Base-by-base conservation (phyloP, 1,140 invertebrate genomes). In the Mycetomoellerius zeteki region DNA sequence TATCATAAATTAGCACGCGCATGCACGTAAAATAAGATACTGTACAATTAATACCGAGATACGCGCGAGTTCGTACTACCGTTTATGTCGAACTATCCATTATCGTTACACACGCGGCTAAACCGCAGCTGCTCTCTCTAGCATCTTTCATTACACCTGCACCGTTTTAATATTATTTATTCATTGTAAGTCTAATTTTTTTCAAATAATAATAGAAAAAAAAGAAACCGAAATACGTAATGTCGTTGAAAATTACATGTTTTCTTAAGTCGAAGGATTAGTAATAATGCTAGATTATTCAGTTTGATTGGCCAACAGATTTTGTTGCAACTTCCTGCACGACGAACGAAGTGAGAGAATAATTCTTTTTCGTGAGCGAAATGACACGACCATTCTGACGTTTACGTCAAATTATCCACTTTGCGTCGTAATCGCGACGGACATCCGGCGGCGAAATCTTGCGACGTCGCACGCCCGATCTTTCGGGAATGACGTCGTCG, bases 331-430 rank as follows among this genome's bases (percentile, higher is more conserved):
- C n/a, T 81, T 71, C 21, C 47, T 43, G 64, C 47, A 54, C 27
- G 30, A 77, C 16, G 24, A 10, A 43, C 30, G 0, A 81, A 69
- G 21, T 54, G n/a, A 52, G 77, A 81, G 30, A 71, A 69, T 37
- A 71, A 69, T 69, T 37, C 69, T 54, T 81, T 80, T 80, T 69
- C 64, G 47, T 8, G 77, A 80, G 14, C 27, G 16, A 54, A 81
- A 81, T 27, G 33, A 71, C 64, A 71, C 30, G 21, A 21, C 47
- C 47, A 30, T 81, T 81, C 64, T 56, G 77, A 71, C 80, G n/a
- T 84, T 84, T 84, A 84, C 69, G 69, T 56, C 80, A 84, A 84
- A 84, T 84, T 84, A 81, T 86, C 75, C 62, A 80, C 85, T 80
- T 58, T 86, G 37, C 75, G 16, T 24, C 64, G 64, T 80, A 86